Percentiles rank a stretch among this genome's conserved stretches.
phyloP scores from a whole-genome alignment of 2,113 vertebrate genomes.

The Typhlomys cinereus region DNA sequence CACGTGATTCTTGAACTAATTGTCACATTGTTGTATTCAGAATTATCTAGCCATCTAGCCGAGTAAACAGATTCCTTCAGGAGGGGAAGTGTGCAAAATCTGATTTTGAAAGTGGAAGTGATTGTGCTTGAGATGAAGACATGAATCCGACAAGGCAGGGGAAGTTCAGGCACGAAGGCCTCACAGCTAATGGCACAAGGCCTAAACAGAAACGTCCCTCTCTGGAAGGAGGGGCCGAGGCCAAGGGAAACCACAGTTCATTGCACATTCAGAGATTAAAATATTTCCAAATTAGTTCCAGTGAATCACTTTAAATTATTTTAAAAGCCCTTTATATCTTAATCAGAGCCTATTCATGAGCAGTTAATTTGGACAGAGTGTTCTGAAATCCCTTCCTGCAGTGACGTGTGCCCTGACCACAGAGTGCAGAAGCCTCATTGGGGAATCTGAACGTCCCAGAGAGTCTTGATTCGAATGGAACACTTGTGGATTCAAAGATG shows the following conservation, averaged over 20 bases:
- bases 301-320: slow-evolving; percentile 69
- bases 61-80: slow-evolving; percentile 47
- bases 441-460: neutral
- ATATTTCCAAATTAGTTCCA: slow-evolving; percentile 51
- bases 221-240: slow-evolving; percentile 45
- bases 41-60: slow-evolving; percentile 62
- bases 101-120: slow-evolving; percentile 37
- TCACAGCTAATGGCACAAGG: neutral
- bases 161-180: neutral
- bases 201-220: slow-evolving; percentile 29
- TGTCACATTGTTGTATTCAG: slow-evolving; percentile 70
- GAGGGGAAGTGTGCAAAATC: slow-evolving; percentile 49
- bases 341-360: neutral
- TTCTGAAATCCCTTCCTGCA: slow-evolving; percentile 64
- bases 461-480: neutral
- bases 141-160: slow-evolving; percentile 2
- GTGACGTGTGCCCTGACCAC: neutral
- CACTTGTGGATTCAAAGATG: neutral
- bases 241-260: neutral
- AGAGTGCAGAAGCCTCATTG: slow-evolving; percentile 12
- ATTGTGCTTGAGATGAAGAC: neutral
- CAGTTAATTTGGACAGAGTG: slow-evolving; percentile 50
- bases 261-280: slow-evolving; percentile 53
- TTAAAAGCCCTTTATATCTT: slow-evolving; percentile 61
- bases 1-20: slow-evolving; percentile 73